Base-by-base conservation (phyloP, 2,888 invertebrate species). In the Cheilosia vernalis region DNA sequence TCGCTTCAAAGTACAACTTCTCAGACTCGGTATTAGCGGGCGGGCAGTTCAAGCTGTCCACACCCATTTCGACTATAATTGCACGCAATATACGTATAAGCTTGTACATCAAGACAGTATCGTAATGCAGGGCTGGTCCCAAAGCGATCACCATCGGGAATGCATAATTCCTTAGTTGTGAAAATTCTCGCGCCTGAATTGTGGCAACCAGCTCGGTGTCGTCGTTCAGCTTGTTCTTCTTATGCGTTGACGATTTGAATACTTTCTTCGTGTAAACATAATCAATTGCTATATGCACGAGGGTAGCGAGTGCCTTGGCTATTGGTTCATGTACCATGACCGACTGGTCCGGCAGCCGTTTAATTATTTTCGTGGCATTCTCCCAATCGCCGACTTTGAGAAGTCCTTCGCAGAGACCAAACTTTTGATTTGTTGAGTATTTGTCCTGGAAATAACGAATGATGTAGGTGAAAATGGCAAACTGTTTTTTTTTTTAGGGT, bases 81-180 rank as follows among this genome's bases (percentile, higher is more conserved):
- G 92, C 89, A 88, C 92, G 92, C 88, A 93, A 90, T 40, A 95
- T 89, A 47, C 95, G 92, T 88, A 94, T 93, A 24, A 98, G 92
- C 93, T 99, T 99, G 91, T 97, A 97, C 94, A 99, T 95, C 17
- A 99, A 93, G 84, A 97, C 95, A 1, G 98, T 96, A 93, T 99
- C 98, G 88, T 94, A 94, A 89, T 97, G 96, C 72, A 98, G 93
- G 60, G 98, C 95, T 0, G 99, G 96, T 2, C 99, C 99, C 58
- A 99, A 93, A 13, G 95, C 93, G 81, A 95, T 93, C 19, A 98
- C 93, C 94, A 99, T 97, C 2, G 98, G 98, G 90, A 98, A 95
- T 9, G 97, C 96, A 42, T 94, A 93, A 27, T 95, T 94, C 69
- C 95, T 94, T 87, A 98, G 93, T 70, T 97, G 96, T 40, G 94